Evolutionary conservation across 2,797 vertebrate genomes (phyloP).

Genomic region (Sebastolobus alascanus): DNA sequence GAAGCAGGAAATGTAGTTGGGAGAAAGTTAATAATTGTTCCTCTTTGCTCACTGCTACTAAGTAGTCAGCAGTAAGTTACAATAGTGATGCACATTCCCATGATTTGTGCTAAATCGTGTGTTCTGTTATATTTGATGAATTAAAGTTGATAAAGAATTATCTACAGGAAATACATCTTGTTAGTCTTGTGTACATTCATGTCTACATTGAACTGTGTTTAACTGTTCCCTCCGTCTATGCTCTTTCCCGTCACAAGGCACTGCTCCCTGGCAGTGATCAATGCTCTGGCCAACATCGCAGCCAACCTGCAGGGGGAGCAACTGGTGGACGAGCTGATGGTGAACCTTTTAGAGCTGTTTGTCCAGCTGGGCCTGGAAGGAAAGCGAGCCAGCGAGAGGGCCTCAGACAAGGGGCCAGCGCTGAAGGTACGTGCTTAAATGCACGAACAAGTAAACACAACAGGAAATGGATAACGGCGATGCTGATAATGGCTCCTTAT

Average conservation of each 20-base stretch:
- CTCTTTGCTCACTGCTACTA: background rate
- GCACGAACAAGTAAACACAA: slow-evolving; percentile 15
- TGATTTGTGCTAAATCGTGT: background rate
- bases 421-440: slow-evolving; percentile 87
- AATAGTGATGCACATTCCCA: background rate
- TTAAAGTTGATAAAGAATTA: background rate
- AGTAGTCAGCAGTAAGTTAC: background rate
- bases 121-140: background rate
- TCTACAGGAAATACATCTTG: background rate
- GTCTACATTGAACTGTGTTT: background rate
- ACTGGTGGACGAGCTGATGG: slow-evolving; percentile 95
- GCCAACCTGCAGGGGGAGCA: slow-evolving; percentile 97
- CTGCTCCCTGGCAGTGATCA: slow-evolving; percentile 97
- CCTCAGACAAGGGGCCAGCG: slow-evolving; percentile 95
- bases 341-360: slow-evolving; percentile 97
- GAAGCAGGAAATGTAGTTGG: background rate
- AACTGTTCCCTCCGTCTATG: slow-evolving; percentile 76
- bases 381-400: slow-evolving; percentile 95
- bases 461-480: slow-evolving; percentile 26
- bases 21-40: background rate
- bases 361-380: slow-evolving; percentile 97
- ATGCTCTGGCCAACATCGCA: slow-evolving; percentile 96
- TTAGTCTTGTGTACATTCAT: background rate
- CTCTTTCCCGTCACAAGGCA: slow-evolving; percentile 82
- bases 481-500: slow-evolving; percentile 45